A percentile compares a stretch with the other conserved stretches of the same genome.
Conservation (phyloP, 2,113 vertebrate genomes). For the Lontra canadensis region DNA sequence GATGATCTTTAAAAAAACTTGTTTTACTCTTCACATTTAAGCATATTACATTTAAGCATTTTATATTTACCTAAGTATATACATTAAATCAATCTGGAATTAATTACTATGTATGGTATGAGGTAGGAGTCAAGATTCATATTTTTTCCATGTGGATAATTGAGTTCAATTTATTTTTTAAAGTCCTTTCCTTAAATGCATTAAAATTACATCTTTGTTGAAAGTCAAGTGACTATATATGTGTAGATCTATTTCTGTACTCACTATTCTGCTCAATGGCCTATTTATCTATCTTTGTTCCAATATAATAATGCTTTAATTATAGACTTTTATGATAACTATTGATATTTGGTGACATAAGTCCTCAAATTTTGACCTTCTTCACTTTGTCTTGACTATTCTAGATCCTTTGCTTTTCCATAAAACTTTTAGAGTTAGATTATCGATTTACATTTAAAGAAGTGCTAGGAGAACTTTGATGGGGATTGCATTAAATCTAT, state of each 20-base stretch:
- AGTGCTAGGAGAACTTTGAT: background rate
- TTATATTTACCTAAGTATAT: background rate
- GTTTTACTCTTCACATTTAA: background rate
- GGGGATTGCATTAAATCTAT: background rate
- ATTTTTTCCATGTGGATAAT: background rate
- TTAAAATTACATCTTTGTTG: background rate
- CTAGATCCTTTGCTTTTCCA: background rate
- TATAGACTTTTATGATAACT: background rate
- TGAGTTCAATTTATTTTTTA: background rate
- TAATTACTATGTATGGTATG: background rate
- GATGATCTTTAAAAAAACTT: background rate
- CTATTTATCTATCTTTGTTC: background rate
- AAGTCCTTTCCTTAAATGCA: background rate
- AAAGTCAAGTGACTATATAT: background rate
- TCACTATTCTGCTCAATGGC: background rate
- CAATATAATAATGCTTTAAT: background rate
- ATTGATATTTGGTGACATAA: background rate
- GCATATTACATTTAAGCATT: slow-evolving; percentile 12
- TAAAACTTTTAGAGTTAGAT: background rate
- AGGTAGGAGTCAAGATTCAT: background rate
- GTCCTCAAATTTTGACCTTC: background rate
- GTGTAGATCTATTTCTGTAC: background rate
- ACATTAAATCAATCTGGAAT: slow-evolving; percentile 1
- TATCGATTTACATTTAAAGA: slow-evolving; percentile 16
- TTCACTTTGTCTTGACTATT: background rate